Conservation (phyloP, 2,797 vertebrate genomes). For the Lerista edwardsae region DNA sequence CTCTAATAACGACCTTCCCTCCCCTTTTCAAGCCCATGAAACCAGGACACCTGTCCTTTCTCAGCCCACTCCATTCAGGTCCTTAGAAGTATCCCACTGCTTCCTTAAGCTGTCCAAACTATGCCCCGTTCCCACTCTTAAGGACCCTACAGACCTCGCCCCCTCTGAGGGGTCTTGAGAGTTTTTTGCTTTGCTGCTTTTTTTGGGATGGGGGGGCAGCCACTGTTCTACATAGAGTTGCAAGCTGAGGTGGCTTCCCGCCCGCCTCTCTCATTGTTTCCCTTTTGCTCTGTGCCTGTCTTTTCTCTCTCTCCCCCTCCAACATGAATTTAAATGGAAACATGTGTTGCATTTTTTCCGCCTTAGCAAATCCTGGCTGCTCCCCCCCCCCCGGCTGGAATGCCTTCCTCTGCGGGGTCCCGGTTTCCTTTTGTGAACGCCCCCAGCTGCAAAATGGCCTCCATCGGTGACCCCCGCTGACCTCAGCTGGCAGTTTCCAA, state of each 20-base stretch:
- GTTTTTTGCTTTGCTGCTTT: neutral
- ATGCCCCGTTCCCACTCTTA: neutral
- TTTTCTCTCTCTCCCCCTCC: neutral
- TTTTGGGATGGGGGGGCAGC: neutral
- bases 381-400: slow-evolving; percentile 17
- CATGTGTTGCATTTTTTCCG: slow-evolving; percentile 27
- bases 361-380: slow-evolving; percentile 35
- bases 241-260: neutral
- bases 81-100: neutral
- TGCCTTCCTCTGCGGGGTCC: slow-evolving; percentile 10
- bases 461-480: neutral
- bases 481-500: neutral
- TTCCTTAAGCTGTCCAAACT: neutral
- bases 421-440: slow-evolving; percentile 24
- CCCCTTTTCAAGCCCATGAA: neutral
- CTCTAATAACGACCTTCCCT: too few species aligned
- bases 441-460: slow-evolving; percentile 2
- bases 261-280: neutral
- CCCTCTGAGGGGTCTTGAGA: neutral
- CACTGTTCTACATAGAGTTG: neutral
- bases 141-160: neutral
- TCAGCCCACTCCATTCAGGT: neutral
- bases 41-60: neutral
- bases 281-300: neutral
- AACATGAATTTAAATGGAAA: slow-evolving; percentile 28